Evolutionary conservation across 2,888 invertebrate species (phyloP).

Genomic region (Lagria hirta): DNA sequence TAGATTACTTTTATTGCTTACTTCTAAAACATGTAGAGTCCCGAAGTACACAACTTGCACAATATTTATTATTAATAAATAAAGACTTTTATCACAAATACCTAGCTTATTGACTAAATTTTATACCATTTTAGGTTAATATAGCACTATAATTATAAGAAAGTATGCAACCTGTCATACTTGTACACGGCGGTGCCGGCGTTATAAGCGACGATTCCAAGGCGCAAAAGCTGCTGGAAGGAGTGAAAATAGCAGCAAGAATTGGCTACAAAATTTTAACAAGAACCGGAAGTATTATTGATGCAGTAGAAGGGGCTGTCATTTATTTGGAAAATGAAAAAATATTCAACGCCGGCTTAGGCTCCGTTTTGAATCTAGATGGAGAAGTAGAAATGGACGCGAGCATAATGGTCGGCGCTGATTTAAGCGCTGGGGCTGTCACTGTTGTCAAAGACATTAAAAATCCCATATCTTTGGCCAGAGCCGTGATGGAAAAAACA

Average conservation of each 20-base stretch:
- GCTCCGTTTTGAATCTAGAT: constrained; percentile 73
- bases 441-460: constrained; percentile 72
- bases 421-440: constrained; percentile 71
- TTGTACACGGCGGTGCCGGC: constrained; percentile 84
- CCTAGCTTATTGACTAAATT: too few relatives aligned
- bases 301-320: constrained; percentile 79
- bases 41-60: too few relatives aligned
- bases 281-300: constrained; percentile 62
- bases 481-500: constrained; percentile 73
- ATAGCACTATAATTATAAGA: too few relatives aligned
- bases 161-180: too few relatives aligned
- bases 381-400: constrained; percentile 86
- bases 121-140: too few relatives aligned
- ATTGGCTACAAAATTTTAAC: constrained; percentile 62
- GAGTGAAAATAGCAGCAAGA: constrained; percentile 65
- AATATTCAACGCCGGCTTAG: constrained; percentile 78
- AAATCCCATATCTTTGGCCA: constrained; percentile 77
- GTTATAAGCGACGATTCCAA: constrained; percentile 67
- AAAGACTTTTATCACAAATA: too few relatives aligned
- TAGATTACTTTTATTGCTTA: too few relatives aligned
- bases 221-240: constrained; percentile 61
- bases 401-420: constrained; percentile 75
- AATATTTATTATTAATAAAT: too few relatives aligned
- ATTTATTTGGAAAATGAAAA: constrained; percentile 74
- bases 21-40: too few relatives aligned